phyloP scores from a whole-genome alignment of 2,888 invertebrate genomes.

The Meiosimyza platycephala region DNA sequence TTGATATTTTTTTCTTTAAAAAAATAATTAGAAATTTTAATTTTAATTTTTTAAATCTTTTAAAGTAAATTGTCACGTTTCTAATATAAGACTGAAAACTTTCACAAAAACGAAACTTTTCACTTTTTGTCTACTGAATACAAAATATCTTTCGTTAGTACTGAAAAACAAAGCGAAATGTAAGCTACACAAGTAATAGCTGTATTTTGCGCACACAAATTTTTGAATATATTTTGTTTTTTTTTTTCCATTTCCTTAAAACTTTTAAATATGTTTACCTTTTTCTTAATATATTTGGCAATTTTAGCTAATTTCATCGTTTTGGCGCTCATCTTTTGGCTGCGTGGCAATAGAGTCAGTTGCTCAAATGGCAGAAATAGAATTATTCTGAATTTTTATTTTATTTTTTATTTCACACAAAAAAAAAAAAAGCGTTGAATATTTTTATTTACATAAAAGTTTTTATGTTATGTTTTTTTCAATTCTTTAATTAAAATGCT shows the following conservation, averaged over 20 bases:
- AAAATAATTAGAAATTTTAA: too few relatives aligned
- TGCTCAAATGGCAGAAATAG: background rate
- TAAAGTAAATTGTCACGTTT: too few relatives aligned
- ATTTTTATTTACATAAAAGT: background rate
- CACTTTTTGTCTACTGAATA: background rate
- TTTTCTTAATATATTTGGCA: conserved; percentile 66
- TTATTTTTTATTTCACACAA: too few relatives aligned
- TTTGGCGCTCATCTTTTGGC: conserved; percentile 59
- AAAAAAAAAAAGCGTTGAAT: too few relatives aligned
- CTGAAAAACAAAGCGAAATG: background rate
- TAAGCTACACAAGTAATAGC: too few relatives aligned
- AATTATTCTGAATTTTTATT: background rate
- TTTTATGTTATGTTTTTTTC: conserved; percentile 6
- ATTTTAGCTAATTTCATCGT: conserved; percentile 63
- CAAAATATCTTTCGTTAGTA: background rate
- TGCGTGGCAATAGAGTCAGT: background rate
- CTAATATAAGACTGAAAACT: background rate
- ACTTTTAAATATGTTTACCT: conserved; percentile 55
- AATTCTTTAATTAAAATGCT: conserved; percentile 1
- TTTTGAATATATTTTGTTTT: too few relatives aligned
- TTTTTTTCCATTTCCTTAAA: background rate
- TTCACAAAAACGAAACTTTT: conserved; percentile 9
- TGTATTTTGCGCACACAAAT: too few relatives aligned
- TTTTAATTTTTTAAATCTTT: too few relatives aligned
- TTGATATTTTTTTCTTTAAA: too few relatives aligned